These are phyloP conservation scores for Cyrtodaria siliqua DNA, from an alignment of 2,888 invertebrate species.

Conservation along the genomic window DNA sequence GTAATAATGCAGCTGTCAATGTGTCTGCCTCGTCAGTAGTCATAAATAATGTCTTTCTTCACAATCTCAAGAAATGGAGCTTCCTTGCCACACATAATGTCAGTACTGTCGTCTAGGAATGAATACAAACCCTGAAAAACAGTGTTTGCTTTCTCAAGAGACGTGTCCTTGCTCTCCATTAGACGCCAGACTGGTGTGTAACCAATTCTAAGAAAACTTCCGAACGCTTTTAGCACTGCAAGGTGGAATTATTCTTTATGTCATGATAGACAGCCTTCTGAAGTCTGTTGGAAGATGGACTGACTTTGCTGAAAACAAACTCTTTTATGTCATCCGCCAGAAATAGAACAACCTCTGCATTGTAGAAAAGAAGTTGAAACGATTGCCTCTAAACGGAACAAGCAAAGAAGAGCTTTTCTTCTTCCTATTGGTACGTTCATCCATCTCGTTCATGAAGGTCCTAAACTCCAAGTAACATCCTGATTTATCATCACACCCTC, in stretches of 20 bases:
- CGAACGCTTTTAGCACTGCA: conserved; percentile 9
- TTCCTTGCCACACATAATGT: conserved; percentile 21
- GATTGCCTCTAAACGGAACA: conserved; percentile 26
- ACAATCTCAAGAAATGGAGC: conserved; percentile 21
- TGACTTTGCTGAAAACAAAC: conserved; percentile 10
- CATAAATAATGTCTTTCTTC: conserved; percentile 20
- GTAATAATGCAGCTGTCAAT: conserved; percentile 6
- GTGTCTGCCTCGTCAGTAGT: conserved; percentile 15
- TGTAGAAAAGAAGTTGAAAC: conserved; percentile 42
- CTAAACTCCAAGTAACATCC: conserved; percentile 37
- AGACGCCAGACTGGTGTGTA: conserved; percentile 37
- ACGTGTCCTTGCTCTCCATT: conserved; percentile 28
- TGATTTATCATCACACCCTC: conserved; percentile 34
- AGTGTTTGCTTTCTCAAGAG: conserved; percentile 22
- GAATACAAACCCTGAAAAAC: conserved; percentile 13
- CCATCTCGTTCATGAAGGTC: conserved; percentile 11
- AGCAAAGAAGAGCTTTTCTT: conserved; percentile 12
- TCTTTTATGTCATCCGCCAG: conserved; percentile 5
- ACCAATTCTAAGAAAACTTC: conserved; percentile 30
- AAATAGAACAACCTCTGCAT: conserved; percentile 26
- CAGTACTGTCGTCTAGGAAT: conserved; percentile 15
- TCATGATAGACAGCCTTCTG: conserved; percentile 19
- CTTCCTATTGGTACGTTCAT: too few species aligned
- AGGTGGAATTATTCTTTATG: conserved; percentile 7
- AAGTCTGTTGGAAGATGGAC: conserved; percentile 22